A percentile compares a stretch with the other conserved stretches of the same genome.
Evolutionary conservation across 2,797 vertebrate genomes (phyloP).

Genomic region (Crocodylus rhombifer): DNA sequence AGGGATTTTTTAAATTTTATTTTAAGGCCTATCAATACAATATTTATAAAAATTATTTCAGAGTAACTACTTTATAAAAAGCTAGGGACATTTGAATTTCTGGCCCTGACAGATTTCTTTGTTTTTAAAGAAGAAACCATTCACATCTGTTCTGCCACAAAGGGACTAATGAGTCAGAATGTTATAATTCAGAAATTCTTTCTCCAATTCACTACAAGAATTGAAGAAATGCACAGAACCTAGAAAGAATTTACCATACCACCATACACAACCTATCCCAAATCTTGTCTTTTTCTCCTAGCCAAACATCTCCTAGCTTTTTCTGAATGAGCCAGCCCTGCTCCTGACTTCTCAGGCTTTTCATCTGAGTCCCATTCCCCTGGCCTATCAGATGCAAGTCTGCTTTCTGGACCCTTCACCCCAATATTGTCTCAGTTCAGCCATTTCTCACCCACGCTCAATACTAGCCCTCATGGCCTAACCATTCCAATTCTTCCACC

Average conservation of each 20-base stretch:
- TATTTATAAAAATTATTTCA: neutral
- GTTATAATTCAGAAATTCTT: neutral
- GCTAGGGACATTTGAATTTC: neutral
- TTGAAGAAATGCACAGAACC: no score
- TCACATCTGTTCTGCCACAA: neutral
- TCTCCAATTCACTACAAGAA: neutral
- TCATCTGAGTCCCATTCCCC: neutral
- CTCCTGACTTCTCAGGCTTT: neutral
- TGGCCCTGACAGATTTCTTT: neutral
- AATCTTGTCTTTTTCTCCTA: neutral
- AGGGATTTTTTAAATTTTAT: neutral
- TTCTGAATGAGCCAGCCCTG: neutral
- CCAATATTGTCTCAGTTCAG: neutral
- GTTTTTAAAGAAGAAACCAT: accelerated
- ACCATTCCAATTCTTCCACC: neutral
- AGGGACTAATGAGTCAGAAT: neutral
- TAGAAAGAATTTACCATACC: no score
- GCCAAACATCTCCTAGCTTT: neutral
- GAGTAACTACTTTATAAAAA: neutral
- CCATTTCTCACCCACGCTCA: neutral
- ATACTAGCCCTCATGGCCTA: neutral
- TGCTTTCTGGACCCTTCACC: neutral
- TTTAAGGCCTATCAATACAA: neutral
- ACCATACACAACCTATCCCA: no score
- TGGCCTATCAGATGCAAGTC: neutral